Base-by-base conservation (phyloP, 2,113 vertebrate species). In the Drymodes brunneopygia region DNA sequence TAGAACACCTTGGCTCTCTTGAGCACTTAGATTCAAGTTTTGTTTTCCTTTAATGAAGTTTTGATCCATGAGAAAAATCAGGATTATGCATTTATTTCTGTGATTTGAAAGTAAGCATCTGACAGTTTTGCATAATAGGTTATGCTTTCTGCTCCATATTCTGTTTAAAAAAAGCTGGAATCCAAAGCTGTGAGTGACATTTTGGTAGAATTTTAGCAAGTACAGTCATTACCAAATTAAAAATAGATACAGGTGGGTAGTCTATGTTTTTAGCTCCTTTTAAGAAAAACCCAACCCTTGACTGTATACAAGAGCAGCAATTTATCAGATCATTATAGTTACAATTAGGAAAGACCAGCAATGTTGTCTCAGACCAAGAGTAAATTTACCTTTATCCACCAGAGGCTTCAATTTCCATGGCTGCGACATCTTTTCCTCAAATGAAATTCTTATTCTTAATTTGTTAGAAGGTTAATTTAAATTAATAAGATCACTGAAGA, bases 151-250 rank as follows among this genome's bases (percentile, higher is more conserved):
- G 93, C 92, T 97, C 92, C 85, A 93, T 94, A 91, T 94, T 96
- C 91, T 66, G 50, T 50, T 95, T 91, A 38, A 70, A 95, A 96
- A 97, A 97, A 95, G 87, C 87, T 86, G 74, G 79, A 82, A 95
- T 96, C 85, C 85, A 66, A 95, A 91, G 79, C 81, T 95, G 93
- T 92, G 93, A 96, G 93, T 97, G 96, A 97, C 95, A 96, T 96
- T 94, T 92, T 91, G 92, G 92, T 96, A 89, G 91, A 93, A 88
- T 94, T 97, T 96, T 97, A 96, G 94, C 97, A 97, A 89, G 84
- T 88, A 88, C 87, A 92, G 82, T 94, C 91, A 73, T 94, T 96
- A 94, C 92, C 94, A 94, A 91, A 92, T 96, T 92, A 96, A 96
- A 96, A 87, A 96, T 92, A 94, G 92, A 35, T 92, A 95, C 94